These are phyloP conservation scores for Dinocampus coccinellae DNA, from an alignment of 2,888 invertebrate species.

Conservation along the genomic window DNA sequence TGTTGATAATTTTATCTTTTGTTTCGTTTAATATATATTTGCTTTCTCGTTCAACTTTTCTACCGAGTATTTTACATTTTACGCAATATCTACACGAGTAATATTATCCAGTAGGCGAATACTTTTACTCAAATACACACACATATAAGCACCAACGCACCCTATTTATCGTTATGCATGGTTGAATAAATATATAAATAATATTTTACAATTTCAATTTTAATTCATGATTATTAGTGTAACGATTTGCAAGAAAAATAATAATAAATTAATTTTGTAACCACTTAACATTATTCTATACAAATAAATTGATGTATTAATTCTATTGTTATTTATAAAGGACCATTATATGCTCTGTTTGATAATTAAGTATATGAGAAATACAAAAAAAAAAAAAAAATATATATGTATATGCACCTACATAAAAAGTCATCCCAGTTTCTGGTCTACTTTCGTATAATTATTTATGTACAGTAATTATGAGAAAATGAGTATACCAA, in stretches of 20 bases:
- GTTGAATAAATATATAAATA: constrained; percentile 30
- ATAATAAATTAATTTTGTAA: not conserved
- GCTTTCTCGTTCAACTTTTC: not conserved
- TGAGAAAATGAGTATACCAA: constrained; percentile 23
- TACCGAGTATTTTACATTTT: constrained; percentile 10
- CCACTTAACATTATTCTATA: not conserved
- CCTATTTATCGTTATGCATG: constrained; percentile 13
- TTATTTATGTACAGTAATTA: constrained; percentile 23
- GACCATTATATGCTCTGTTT: not conserved
- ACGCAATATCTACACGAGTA: constrained; percentile 6
- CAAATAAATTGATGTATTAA: not conserved
- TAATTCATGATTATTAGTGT: constrained; percentile 11
- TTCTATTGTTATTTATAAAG: not conserved
- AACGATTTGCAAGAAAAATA: not conserved
- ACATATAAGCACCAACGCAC: not conserved
- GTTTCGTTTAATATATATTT: not conserved
- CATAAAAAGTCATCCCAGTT: not conserved
- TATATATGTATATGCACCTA: not conserved
- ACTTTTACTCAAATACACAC: not conserved
- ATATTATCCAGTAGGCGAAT: constrained; percentile 3
- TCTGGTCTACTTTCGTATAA: constrained; percentile 19
- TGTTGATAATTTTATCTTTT: not conserved
- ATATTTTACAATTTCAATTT: not conserved
- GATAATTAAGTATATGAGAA: not conserved
- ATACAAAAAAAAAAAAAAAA: not conserved